Evolutionary conservation across 2,797 vertebrate genomes (phyloP).

Genomic region (Coilia nasus): DNA sequence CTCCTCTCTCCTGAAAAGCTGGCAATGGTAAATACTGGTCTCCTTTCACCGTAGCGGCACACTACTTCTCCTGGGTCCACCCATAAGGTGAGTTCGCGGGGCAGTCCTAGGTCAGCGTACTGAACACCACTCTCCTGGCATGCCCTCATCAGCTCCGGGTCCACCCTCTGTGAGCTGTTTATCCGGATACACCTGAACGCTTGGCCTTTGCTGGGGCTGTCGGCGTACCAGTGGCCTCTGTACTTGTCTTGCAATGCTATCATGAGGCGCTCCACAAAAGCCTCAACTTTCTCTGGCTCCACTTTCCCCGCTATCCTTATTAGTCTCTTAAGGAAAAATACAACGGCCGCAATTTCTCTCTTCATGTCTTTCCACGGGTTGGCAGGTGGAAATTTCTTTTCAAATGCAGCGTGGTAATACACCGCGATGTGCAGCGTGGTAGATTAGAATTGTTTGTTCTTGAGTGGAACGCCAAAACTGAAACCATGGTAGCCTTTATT

Average conservation of each 20-base stretch:
- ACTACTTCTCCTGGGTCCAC: slow-evolving; percentile 75
- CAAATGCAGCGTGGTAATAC: not conserved
- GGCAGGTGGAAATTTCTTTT: not conserved
- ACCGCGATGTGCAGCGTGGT: not conserved
- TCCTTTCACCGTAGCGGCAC: slow-evolving; percentile 75
- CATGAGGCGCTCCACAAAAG: slow-evolving; percentile 77
- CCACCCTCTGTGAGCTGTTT: slow-evolving; percentile 67
- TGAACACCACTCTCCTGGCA: slow-evolving; percentile 71
- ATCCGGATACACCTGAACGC: slow-evolving; percentile 83
- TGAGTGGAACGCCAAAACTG: not conserved
- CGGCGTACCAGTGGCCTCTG: slow-evolving; percentile 85
- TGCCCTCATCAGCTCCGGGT: slow-evolving; percentile 71
- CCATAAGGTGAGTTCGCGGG: slow-evolving; percentile 75
- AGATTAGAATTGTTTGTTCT: slow-evolving; percentile 11
- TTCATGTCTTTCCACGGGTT: slow-evolving; percentile 68
- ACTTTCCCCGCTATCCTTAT: slow-evolving; percentile 76
- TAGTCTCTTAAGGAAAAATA: slow-evolving; percentile 82
- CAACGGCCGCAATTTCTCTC: slow-evolving; percentile 82
- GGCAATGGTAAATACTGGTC: slow-evolving; percentile 74
- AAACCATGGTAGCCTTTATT: slow-evolving; percentile 7
- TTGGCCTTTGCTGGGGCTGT: slow-evolving; percentile 83
- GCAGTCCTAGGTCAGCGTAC: slow-evolving; percentile 70
- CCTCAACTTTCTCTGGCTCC: slow-evolving; percentile 71
- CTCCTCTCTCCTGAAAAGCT: slow-evolving; percentile 61
- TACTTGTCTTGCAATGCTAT: slow-evolving; percentile 80